These are phyloP conservation scores for Lathamus discolor DNA, from an alignment of 2,113 vertebrate species.

Conservation along the genomic window DNA sequence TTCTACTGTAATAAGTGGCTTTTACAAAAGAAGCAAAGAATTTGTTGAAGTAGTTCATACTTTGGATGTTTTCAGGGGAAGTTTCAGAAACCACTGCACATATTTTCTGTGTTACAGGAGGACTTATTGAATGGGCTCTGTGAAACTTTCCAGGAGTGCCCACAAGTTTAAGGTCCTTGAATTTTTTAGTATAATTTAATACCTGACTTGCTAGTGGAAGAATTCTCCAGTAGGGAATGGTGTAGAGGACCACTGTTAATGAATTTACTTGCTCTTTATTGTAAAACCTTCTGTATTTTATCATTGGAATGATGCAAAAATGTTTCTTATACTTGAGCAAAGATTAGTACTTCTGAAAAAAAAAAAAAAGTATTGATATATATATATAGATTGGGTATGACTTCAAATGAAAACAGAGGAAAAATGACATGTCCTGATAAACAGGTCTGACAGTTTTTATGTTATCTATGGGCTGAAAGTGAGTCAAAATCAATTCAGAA, in stretches of 20 bases:
- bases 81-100: background rate
- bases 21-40: background rate
- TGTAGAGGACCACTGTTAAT: fast-evolving
- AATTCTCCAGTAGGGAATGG: background rate
- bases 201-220: background rate
- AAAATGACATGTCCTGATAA: background rate
- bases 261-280: background rate
- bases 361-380: background rate
- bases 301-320: background rate
- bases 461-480: background rate
- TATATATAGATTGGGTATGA: background rate
- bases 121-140: background rate
- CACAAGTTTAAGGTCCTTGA: background rate
- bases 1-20: background rate
- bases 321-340: background rate
- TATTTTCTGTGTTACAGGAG: background rate
- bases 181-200: background rate
- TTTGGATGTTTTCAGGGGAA: background rate
- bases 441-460: background rate
- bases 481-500: background rate
- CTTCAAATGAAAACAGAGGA: background rate
- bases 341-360: background rate
- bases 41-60: background rate
- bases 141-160: background rate
- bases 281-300: background rate